Conservation (phyloP, 2,888 invertebrate genomes). For the Stenurella melanura region DNA sequence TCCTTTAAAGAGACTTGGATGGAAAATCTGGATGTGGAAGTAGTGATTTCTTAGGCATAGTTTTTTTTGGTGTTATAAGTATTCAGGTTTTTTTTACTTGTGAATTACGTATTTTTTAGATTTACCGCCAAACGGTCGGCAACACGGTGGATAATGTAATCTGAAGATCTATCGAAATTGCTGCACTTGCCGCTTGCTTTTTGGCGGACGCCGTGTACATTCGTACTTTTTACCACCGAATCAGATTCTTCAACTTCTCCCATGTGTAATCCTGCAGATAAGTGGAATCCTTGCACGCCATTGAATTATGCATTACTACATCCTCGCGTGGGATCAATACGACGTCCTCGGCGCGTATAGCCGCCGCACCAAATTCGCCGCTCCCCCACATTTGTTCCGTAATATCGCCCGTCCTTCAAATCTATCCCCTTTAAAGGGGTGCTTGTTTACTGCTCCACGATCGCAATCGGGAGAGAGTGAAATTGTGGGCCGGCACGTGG, state of each 20-base stretch:
- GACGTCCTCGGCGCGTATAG: slow-evolving; percentile 3
- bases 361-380: slow-evolving; percentile 19
- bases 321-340: slow-evolving; percentile 17
- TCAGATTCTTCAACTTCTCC: background rate
- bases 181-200: too few species aligned
- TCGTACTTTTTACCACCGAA: background rate
- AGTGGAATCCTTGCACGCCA: slow-evolving; percentile 27
- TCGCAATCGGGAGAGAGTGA: slow-evolving; percentile 39
- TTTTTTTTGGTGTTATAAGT: too few species aligned
- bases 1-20: too few species aligned
- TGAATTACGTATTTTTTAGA: too few species aligned
- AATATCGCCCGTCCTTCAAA: slow-evolving; percentile 13
- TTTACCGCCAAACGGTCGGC: too few species aligned
- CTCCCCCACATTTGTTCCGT: slow-evolving; percentile 3
- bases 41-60: too few species aligned
- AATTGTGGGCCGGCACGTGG: slow-evolving; percentile 44
- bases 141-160: too few species aligned
- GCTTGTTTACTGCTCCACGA: slow-evolving; percentile 9
- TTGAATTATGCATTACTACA: slow-evolving; percentile 29
- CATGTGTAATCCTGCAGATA: background rate
- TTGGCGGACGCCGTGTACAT: too few species aligned
- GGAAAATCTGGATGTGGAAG: too few species aligned
- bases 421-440: slow-evolving; percentile 21
- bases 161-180: too few species aligned
- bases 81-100: too few species aligned